Evolutionary conservation across 2,797 vertebrate genomes (phyloP).

Genomic region (Jordanella pulchra): DNA sequence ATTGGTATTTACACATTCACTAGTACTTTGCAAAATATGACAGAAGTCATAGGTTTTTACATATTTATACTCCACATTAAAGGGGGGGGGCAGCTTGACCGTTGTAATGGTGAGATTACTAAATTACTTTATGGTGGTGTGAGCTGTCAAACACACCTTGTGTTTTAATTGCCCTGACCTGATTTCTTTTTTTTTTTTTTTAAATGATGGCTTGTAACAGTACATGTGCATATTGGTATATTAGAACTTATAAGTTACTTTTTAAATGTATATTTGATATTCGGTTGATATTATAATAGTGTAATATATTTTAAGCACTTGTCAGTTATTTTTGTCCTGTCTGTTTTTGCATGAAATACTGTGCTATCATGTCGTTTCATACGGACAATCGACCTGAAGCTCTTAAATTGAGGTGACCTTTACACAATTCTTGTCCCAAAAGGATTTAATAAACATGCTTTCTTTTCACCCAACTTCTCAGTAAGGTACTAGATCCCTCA

Average conservation of each 20-base stretch:
- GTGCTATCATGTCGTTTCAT: too few species aligned
- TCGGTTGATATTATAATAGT: too few species aligned
- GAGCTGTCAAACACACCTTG: slow-evolving; percentile 12
- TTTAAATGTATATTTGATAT: too few species aligned
- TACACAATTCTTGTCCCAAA: neutral
- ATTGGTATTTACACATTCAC: neutral
- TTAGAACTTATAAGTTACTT: too few species aligned
- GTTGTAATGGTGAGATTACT: neutral
- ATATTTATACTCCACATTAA: neutral
- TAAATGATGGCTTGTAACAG: neutral
- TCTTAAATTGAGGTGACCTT: too few species aligned
- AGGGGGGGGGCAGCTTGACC: slow-evolving; percentile 12
- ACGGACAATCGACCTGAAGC: too few species aligned
- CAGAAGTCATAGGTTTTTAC: neutral
- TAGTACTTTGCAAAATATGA: neutral
- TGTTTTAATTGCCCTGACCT: neutral
- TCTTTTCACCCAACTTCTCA: neutral
- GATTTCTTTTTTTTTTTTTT: too few species aligned
- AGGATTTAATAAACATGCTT: neutral
- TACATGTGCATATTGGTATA: neutral
- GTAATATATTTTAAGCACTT: neutral
- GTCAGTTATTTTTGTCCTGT: neutral
- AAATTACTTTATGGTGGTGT: slow-evolving; percentile 41
- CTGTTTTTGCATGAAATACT: too few species aligned
- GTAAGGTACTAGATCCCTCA: neutral